Base-by-base conservation (phyloP, 2,888 invertebrate species). In the Fragum whitleyi region DNA sequence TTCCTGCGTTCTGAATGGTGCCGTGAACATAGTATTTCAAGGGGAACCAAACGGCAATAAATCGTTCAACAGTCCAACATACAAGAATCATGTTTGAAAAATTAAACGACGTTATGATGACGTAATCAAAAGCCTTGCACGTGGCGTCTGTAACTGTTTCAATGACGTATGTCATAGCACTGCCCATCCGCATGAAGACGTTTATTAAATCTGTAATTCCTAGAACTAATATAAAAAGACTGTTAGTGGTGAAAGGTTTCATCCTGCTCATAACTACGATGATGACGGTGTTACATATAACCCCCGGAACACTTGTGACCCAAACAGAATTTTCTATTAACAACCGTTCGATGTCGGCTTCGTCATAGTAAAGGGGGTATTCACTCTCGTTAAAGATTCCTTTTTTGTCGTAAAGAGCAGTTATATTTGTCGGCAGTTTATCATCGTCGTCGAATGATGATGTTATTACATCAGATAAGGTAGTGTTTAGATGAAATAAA, bases 21-120 rank as follows among this genome's bases (percentile, higher is more conserved):
- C 72, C 68, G 67, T 59, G 69, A 1, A 42, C 14, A 1, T 23
- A 23, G 14, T 73, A 61, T 26, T 69, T 73, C 23, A 73, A 57
- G 7, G 77, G 77, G 47, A 73, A 73, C 36, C 67, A 47, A 6
- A 78, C 77, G 0, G 77, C 77, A 47, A 73, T 69, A 28, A 73
- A 68, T 19, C 77, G 28, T 53, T 78, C 77, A 3, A 73, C 29
- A 26, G 77, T 73, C 77, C 77, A 78, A 9, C 47, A 39, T 7
- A 68, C 36, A 0, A 78, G 26, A 19, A 69, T 73, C 7, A 61
- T 21, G 36, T 78, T 78, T 7, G 77, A 78, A 61, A 47, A 73
- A 28, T 29, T 62, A 29, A 62, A 32, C 6, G 32, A 19, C 11
- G 36, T 32, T 19, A 62, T 19, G n/a, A 32, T 32, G 6, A 62